These are phyloP conservation scores for Zenarchopterus dispar DNA, from an alignment of 2,797 vertebrate species.

Conservation along the genomic window DNA sequence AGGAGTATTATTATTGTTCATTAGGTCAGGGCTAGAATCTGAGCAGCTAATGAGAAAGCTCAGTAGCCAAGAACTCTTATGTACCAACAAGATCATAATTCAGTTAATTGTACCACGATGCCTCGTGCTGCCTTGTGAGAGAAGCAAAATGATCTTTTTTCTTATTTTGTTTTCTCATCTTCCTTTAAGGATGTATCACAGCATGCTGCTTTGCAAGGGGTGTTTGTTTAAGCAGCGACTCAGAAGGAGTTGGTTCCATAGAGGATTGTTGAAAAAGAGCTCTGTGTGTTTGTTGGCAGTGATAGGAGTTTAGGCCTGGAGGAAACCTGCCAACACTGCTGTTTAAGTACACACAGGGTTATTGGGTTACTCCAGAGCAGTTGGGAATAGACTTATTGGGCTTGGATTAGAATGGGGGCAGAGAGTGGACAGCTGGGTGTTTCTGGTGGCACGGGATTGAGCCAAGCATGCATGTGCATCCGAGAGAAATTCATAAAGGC, in stretches of 20 bases:
- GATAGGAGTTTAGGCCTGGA: slow-evolving; percentile 53
- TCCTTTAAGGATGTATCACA: slow-evolving; percentile 47
- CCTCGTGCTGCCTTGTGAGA: slow-evolving; percentile 74
- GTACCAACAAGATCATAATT: slow-evolving; percentile 73
- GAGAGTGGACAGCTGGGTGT: slow-evolving; percentile 62
- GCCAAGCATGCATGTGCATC: slow-evolving; percentile 18
- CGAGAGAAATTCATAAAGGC: slow-evolving; percentile 10
- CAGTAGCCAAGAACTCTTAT: slow-evolving; percentile 62
- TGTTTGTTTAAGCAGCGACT: slow-evolving; percentile 72
- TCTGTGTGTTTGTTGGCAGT: slow-evolving; percentile 81
- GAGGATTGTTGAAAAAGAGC: slow-evolving; percentile 69
- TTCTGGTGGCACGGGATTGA: slow-evolving; percentile 51
- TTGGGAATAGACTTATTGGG: slow-evolving; percentile 53
- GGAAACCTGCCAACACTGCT: slow-evolving; percentile 80
- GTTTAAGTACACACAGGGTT: slow-evolving; percentile 84
- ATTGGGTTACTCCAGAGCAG: slow-evolving; percentile 83
- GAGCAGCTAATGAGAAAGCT: slow-evolving; percentile 76
- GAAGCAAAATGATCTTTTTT: slow-evolving; percentile 55
- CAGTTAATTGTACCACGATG: slow-evolving; percentile 78
- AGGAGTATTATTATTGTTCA: slow-evolving; percentile 80
- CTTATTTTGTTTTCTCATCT: slow-evolving; percentile 22
- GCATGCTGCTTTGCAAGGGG: slow-evolving; percentile 40
- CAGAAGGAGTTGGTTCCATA: slow-evolving; percentile 55
- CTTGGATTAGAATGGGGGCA: slow-evolving; percentile 49
- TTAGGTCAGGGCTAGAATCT: slow-evolving; percentile 74